These are phyloP conservation scores for Equus quagga DNA, from an alignment of 2,113 vertebrate genomes.

Conservation along the genomic window DNA sequence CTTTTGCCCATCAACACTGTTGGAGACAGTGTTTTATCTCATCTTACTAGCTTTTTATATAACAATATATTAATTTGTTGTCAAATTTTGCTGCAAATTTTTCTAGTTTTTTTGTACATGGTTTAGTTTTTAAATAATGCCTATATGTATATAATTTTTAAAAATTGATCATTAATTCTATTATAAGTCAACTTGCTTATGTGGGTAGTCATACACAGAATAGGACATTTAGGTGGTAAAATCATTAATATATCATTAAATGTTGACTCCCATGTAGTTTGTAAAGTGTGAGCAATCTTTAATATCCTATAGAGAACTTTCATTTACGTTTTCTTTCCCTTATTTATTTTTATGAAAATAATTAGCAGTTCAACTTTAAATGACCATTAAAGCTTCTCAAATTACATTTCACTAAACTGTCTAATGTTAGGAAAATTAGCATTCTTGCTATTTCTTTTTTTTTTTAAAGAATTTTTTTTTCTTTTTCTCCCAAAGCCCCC, in stretches of 20 bases:
- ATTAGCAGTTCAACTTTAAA: conserved; percentile 41
- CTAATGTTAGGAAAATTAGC: conserved; percentile 7
- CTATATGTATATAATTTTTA: background rate
- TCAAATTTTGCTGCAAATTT: background rate
- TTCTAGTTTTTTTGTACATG: background rate
- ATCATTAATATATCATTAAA: conserved; percentile 28
- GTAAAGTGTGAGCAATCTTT: background rate
- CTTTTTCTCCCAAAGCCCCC: no score
- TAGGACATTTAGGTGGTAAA: background rate
- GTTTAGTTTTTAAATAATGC: background rate
- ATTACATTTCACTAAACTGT: conserved; percentile 25
- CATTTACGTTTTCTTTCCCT: background rate
- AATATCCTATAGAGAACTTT: background rate
- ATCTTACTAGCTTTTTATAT: background rate
- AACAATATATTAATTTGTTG: background rate
- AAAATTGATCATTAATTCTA: conserved; percentile 9
- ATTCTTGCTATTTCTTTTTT: background rate
- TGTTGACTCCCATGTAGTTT: background rate
- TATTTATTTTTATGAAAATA: conserved; percentile 38
- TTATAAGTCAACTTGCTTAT: background rate
- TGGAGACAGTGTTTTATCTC: background rate
- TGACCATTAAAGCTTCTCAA: background rate
- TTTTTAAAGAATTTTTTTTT: no score
- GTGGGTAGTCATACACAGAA: background rate
- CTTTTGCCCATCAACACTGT: background rate